Conservation (phyloP, 2,113 vertebrate species). For the Crotalus tigris region DNA sequence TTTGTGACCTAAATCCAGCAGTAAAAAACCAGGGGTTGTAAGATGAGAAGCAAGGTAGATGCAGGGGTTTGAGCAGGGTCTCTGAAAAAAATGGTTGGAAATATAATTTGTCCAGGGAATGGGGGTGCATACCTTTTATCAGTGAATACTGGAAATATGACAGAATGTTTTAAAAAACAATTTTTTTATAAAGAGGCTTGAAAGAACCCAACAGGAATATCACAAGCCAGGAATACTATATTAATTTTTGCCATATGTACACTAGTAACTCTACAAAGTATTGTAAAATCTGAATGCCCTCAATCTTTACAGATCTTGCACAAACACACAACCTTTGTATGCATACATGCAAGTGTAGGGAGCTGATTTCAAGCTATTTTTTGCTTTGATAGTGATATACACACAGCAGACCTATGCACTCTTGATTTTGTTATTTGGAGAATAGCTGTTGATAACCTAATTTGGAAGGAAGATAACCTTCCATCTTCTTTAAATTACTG, state of each 20-base stretch:
- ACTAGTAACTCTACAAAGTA: background rate
- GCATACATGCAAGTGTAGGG: background rate
- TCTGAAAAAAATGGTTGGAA: slow-evolving; percentile 31
- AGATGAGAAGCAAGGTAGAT: slow-evolving; percentile 20
- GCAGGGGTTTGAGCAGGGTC: slow-evolving; percentile 4
- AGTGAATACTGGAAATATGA: background rate
- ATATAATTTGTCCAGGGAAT: background rate
- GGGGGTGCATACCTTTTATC: background rate
- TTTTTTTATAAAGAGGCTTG: background rate
- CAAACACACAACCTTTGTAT: background rate
- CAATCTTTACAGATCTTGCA: background rate
- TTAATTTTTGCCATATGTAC: background rate
- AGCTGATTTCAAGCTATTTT: background rate
- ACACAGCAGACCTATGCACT: background rate
- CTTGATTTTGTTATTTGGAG: background rate
- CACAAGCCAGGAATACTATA: background rate
- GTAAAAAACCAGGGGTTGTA: slow-evolving; percentile 21
- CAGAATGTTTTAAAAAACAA: background rate
- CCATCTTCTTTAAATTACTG: background rate
- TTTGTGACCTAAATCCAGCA: slow-evolving; percentile 52
- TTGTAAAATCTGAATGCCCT: background rate
- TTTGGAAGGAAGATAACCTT: background rate
- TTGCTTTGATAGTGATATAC: background rate
- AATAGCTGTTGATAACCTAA: background rate
- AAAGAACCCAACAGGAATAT: background rate